These are phyloP conservation scores for Macrotus californicus DNA, from an alignment of 2,113 vertebrate genomes.

Conservation along the genomic window DNA sequence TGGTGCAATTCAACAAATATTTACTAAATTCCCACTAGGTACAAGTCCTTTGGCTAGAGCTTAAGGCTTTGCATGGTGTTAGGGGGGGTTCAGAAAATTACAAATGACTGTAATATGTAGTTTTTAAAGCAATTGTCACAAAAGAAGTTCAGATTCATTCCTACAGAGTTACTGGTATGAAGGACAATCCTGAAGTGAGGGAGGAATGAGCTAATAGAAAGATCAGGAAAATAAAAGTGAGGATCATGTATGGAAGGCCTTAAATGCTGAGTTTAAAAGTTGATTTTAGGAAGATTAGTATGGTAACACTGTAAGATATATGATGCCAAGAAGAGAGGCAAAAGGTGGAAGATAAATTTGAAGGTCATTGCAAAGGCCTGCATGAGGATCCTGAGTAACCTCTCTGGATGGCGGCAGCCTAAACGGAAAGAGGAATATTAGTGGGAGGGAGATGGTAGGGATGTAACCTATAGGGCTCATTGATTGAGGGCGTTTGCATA, in stretches of 20 bases:
- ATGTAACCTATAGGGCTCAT: not conserved
- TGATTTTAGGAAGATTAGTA: not conserved
- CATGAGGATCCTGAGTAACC: not conserved
- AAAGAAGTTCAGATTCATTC: not conserved
- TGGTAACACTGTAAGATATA: not conserved
- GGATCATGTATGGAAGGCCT: not conserved
- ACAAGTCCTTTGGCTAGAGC: not conserved
- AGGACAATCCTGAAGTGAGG: not conserved
- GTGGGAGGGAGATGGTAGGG: not conserved
- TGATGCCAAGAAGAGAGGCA: not conserved
- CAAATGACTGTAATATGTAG: not conserved
- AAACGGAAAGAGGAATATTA: not conserved
- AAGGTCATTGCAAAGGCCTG: not conserved
- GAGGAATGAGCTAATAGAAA: not conserved
- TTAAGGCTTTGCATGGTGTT: not conserved
- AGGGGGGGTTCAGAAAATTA: not conserved
- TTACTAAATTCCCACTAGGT: constrained; percentile 8
- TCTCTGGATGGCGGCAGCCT: not conserved
- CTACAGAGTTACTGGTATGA: not conserved
- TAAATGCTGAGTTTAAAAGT: not conserved
- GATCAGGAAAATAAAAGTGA: not conserved
- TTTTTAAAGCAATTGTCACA: not conserved
- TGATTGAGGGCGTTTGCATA: not conserved
- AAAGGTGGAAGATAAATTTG: not conserved
- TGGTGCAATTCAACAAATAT: not conserved